A percentile compares a stretch with the other conserved stretches of the same genome.
These are phyloP conservation scores for Hydrozoanthus tunicans DNA, from an alignment of 64 coral and sea anemone genomes.

Conservation along the genomic window DNA sequence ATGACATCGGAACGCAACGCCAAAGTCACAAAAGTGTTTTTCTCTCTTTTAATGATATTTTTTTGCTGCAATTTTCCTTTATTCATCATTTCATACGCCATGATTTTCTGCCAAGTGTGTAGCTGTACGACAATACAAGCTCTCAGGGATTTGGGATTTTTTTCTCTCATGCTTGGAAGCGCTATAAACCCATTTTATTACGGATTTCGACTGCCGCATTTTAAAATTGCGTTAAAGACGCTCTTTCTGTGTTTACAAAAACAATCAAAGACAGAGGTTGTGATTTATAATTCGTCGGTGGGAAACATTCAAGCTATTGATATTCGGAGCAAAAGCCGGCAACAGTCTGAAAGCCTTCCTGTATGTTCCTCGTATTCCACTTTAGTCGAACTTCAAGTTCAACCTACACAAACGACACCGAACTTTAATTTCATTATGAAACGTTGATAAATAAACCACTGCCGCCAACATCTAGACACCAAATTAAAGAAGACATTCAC, in stretches of 20 bases:
- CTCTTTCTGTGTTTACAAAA: neutral
- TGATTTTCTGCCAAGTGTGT: slow-evolving; percentile 45
- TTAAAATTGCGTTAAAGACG: slow-evolving; percentile 41
- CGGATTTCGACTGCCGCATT: slow-evolving; percentile 51
- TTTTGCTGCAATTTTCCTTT: slow-evolving; percentile 38
- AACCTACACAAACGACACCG: neutral
- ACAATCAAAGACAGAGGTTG: neutral
- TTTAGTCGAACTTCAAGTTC: neutral
- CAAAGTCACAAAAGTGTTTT: slow-evolving; percentile 40
- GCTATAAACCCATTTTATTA: slow-evolving; percentile 50
- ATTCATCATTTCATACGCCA: slow-evolving; percentile 14
- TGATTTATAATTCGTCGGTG: neutral
- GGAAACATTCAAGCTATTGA: neutral
- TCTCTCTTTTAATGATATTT: slow-evolving; percentile 15
- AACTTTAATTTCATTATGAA: too few relatives aligned
- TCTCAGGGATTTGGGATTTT: slow-evolving; percentile 41
- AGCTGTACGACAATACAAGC: slow-evolving; percentile 31
- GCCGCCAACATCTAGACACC: too few relatives aligned
- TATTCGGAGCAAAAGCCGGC: neutral
- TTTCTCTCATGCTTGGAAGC: slow-evolving; percentile 32
- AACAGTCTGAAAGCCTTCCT: neutral
- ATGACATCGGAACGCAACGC: slow-evolving; percentile 37
- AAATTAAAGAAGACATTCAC: too few relatives aligned
- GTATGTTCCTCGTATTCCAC: neutral
- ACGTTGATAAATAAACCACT: too few relatives aligned